Percentiles rank a stretch among this genome's conserved stretches.
Evolutionary conservation across 2,797 vertebrate species (phyloP).

Genomic region (Enteromius fasciolatus): DNA sequence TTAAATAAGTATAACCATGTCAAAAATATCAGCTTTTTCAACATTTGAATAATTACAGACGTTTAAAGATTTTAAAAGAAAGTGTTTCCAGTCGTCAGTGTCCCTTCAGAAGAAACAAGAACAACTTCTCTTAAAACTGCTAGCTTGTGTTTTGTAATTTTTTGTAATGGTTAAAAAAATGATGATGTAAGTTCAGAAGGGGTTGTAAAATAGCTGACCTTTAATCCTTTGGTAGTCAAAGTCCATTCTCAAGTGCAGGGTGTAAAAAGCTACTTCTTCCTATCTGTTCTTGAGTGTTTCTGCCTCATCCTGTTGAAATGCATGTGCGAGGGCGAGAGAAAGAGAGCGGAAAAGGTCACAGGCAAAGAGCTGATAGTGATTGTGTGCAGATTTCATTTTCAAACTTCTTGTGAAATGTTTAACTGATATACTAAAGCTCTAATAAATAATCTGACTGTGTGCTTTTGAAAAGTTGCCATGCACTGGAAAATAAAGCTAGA

Average conservation of each 20-base stretch:
- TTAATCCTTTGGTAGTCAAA: constrained; percentile 60
- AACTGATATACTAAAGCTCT: neutral
- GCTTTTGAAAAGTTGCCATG: neutral
- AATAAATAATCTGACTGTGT: neutral
- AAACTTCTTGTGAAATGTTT: neutral
- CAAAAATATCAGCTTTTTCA: neutral
- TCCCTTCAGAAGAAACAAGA: neutral
- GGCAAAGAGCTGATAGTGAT: neutral
- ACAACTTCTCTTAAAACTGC: neutral
- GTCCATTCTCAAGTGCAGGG: constrained; percentile 59
- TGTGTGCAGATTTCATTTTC: neutral
- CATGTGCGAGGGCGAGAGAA: constrained; percentile 3
- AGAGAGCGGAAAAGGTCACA: constrained; percentile 28
- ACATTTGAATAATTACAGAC: neutral
- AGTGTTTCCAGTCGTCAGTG: neutral
- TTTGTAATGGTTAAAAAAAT: neutral
- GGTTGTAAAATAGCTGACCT: constrained; percentile 49
- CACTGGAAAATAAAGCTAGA: neutral
- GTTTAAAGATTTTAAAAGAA: neutral
- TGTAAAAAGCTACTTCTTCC: constrained; percentile 19
- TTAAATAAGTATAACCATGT: neutral
- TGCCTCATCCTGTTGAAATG: constrained; percentile 41
- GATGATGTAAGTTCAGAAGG: neutral
- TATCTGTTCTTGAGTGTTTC: constrained; percentile 31
- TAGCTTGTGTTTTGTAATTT: neutral